These are phyloP conservation scores for Anoplius nigerrimus DNA, from an alignment of 2,888 invertebrate species.

Conservation along the genomic window DNA sequence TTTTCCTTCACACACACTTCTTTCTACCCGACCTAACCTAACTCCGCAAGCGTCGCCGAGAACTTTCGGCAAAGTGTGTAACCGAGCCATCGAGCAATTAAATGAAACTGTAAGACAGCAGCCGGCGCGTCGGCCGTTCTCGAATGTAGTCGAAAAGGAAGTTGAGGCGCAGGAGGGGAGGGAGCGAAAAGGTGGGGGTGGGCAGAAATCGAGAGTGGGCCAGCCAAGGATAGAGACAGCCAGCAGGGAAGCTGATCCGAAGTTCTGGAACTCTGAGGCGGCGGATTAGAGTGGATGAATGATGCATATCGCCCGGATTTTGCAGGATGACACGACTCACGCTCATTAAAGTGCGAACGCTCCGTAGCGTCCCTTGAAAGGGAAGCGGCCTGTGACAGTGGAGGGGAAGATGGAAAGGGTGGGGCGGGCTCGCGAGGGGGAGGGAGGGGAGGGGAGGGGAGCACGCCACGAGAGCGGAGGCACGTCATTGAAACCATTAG, in stretches of 20 bases:
- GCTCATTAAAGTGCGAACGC: conserved; percentile 38
- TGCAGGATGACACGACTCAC: conserved; percentile 27
- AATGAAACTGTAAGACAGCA: too few species aligned
- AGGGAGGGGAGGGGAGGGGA: not conserved
- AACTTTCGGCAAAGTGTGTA: not conserved
- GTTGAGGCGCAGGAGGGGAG: too few species aligned
- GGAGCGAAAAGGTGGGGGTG: too few species aligned
- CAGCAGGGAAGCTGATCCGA: conserved; percentile 12
- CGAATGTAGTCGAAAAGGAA: too few species aligned
- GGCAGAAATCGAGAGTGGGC: not conserved
- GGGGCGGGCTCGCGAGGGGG: not conserved
- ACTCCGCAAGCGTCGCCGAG: not conserved
- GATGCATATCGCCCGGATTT: conserved; percentile 44
- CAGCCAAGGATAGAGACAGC: conserved; percentile 4
- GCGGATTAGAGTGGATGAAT: conserved; percentile 48
- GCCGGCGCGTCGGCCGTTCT: too few species aligned
- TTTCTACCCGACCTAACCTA: too few species aligned
- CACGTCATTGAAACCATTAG: not conserved
- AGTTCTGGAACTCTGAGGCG: conserved; percentile 33
- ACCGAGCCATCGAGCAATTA: conserved; percentile 45
- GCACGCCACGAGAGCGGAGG: not conserved
- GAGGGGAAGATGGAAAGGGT: not conserved
- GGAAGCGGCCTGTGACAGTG: not conserved
- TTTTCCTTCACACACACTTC: too few species aligned
- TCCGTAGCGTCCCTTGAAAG: conserved; percentile 39